Base-by-base conservation (phyloP, 2,888 invertebrate species). In the Unio pictorum region DNA sequence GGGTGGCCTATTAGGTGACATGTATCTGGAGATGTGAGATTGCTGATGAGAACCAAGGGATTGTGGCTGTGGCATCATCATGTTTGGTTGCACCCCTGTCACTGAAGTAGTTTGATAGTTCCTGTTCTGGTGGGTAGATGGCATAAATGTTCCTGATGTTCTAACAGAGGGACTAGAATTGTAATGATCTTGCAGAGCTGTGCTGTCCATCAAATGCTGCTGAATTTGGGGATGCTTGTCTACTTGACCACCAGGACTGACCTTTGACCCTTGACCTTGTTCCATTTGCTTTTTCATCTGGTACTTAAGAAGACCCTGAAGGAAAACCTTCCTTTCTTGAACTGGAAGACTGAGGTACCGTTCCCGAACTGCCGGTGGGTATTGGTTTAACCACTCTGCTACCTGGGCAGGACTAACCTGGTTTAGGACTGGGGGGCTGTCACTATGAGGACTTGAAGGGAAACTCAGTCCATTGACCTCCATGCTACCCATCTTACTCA, bases 381-480 rank as follows among this genome's bases (percentile, higher is more conserved):
- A 70, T 45, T 68, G 67, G 63, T 73, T 74, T 11, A 78, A 23
- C 20, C 74, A 61, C 8, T 76, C 76, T 3, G 71, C 70, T 11
- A 78, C 71, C 20, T 64, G 63, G 26, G 54, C 55, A 4, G 54
- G 55, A 26, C 54, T 54, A 54, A 26, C 26, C 59, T 18, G 64
- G 67, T 60, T 69, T 64, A 17, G 66, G 69, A 8, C 64, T 61
- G 17, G 71, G 55, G 5, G 64, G 55, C 18, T 63, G 64, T 30
- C 45, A 3, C 45, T 45, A 45, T 45, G 45, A 15, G 45, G 45
- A 45, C 3, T 45, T 11, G 56, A 45, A 18, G 64, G 68, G 68
- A 81, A 83, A 20, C 80, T 77, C 26, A 71, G 75, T 1, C 82
- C 83, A 66, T 86, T 84, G 26, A 85, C 81, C 59, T 79, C 80